phyloP scores from a whole-genome alignment of 2,113 vertebrate species.

The Cygnus buccinator region DNA sequence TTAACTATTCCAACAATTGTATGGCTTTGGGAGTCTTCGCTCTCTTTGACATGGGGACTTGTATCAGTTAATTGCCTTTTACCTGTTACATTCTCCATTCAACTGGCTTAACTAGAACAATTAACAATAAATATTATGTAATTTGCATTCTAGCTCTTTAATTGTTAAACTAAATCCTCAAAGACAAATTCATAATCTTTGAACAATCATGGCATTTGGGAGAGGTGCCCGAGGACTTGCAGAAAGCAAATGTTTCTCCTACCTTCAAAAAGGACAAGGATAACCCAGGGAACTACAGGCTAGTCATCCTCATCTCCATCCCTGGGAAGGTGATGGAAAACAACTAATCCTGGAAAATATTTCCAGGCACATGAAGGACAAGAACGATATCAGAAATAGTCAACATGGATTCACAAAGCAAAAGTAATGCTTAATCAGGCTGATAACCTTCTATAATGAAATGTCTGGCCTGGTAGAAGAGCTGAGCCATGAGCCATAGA shows the following conservation, averaged over 20 bases:
- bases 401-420: not conserved
- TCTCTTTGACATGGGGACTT: not conserved
- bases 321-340: not conserved
- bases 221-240: not conserved
- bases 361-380: not conserved
- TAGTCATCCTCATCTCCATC: not conserved
- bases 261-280: not conserved
- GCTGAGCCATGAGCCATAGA: not conserved
- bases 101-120: not conserved
- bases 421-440: not conserved
- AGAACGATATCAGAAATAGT: not conserved
- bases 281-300: not conserved
- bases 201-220: not conserved
- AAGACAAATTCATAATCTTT: not conserved
- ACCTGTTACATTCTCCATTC: not conserved
- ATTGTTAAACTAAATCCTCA: not conserved
- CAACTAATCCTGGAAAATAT: not conserved
- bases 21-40: not conserved
- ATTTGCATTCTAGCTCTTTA: not conserved
- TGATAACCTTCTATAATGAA: not conserved
- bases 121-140: not conserved
- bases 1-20: not conserved
- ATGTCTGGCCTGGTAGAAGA: not conserved
- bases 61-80: not conserved
- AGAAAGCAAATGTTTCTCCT: not conserved